These are phyloP conservation scores for Enteromius radiatus DNA, from an alignment of 2,797 vertebrate species.

Conservation along the genomic window DNA sequence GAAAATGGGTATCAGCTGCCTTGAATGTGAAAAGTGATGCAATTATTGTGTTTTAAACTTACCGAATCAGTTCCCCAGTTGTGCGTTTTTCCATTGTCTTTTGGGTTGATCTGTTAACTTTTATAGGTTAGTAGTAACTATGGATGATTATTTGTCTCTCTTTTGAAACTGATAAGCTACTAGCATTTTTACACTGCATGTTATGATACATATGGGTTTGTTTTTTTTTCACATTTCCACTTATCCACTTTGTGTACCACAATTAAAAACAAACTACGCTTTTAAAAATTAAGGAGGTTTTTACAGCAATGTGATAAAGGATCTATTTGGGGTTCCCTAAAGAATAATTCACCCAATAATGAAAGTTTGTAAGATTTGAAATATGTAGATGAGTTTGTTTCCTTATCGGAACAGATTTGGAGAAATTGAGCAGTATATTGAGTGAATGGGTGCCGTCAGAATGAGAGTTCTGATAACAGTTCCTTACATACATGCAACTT, in stretches of 20 bases:
- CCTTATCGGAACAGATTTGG: neutral
- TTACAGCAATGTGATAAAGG: neutral
- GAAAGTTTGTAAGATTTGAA: neutral
- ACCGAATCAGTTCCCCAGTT: slow-evolving; percentile 28
- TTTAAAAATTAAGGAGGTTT: neutral
- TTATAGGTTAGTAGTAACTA: slow-evolving; percentile 58
- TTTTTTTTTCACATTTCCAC: slow-evolving; percentile 62
- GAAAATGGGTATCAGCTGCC: slow-evolving; percentile 72
- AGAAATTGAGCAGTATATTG: neutral
- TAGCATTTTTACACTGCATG: slow-evolving; percentile 68
- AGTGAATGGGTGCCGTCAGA: neutral
- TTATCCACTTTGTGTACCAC: slow-evolving; percentile 48
- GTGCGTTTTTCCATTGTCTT: slow-evolving; percentile 7
- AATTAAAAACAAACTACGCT: slow-evolving; percentile 6
- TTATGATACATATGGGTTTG: slow-evolving; percentile 63
- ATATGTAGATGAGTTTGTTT: neutral
- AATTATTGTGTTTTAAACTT: slow-evolving; percentile 58
- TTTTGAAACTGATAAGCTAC: slow-evolving; percentile 55
- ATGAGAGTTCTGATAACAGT: neutral
- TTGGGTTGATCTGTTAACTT: slow-evolving; percentile 61
- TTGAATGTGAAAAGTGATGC: slow-evolving; percentile 77
- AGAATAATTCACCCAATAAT: neutral
- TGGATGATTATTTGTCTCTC: slow-evolving; percentile 28
- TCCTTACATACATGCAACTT: neutral
- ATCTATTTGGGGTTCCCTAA: neutral